Conservation (phyloP, 2,888 invertebrate genomes). For the Acronicta psi region DNA sequence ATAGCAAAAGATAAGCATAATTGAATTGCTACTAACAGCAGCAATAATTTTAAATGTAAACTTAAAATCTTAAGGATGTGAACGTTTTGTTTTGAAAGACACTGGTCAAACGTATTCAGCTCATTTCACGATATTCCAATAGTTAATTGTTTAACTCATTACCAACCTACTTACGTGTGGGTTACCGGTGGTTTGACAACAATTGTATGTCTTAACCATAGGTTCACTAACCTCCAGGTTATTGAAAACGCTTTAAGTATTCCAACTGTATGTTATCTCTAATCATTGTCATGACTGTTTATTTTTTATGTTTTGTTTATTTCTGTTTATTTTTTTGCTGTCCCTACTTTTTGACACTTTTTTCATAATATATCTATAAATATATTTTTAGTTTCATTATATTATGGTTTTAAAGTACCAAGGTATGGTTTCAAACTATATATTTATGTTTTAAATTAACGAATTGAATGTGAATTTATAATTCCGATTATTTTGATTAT, state of each 20-base stretch:
- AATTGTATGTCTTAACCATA: conserved; percentile 56
- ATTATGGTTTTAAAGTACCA: too few relatives aligned
- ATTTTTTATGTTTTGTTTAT: conserved; percentile 18
- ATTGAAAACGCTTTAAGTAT: conserved; percentile 57
- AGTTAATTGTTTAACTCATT: conserved; percentile 64
- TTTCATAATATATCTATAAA: neutral
- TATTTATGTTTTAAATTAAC: too few relatives aligned
- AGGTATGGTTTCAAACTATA: too few relatives aligned
- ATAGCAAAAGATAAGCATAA: too few relatives aligned
- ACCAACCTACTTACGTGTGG: conserved; percentile 57
- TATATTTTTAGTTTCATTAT: too few relatives aligned
- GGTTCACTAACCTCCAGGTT: conserved; percentile 67
- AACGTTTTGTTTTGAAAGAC: conserved; percentile 19
- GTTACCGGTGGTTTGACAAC: conserved; percentile 60
- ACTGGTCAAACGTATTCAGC: conserved; percentile 37
- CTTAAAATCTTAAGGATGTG: neutral
- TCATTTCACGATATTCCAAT: conserved; percentile 44
- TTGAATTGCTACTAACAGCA: too few relatives aligned
- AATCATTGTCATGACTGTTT: conserved; percentile 29
- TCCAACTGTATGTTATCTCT: conserved; percentile 43
- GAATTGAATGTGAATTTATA: too few relatives aligned
- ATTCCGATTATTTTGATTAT: neutral
- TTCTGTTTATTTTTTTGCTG: neutral
- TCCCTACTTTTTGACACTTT: conserved; percentile 5
- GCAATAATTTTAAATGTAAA: too few relatives aligned